Evolutionary conservation across 2,888 invertebrate genomes (phyloP).

Genomic region (Scelioninae gen. 2): DNA sequence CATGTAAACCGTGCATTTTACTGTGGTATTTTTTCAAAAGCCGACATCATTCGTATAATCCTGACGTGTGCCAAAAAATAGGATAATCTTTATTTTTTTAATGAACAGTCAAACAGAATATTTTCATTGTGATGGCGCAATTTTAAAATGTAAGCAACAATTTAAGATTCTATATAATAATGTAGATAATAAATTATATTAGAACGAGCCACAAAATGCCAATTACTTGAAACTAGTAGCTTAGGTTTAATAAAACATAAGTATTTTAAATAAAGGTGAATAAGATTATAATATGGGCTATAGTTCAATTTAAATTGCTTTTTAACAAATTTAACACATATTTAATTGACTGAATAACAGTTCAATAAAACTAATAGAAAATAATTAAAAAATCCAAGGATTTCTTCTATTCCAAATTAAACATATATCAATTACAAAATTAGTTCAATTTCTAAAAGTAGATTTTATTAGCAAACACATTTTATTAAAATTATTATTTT

Average conservation of each 20-base stretch:
- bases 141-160: slow-evolving; percentile 38
- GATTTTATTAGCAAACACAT: not conserved
- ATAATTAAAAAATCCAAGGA: slow-evolving; percentile 15
- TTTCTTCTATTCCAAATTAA: slow-evolving; percentile 12
- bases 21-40: slow-evolving; percentile 32
- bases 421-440: not conserved
- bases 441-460: not conserved
- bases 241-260: slow-evolving; percentile 66
- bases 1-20: no score
- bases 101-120: slow-evolving; percentile 23
- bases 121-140: slow-evolving; percentile 40
- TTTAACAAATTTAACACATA: slow-evolving; percentile 17
- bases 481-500: not conserved
- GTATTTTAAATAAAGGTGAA: slow-evolving; percentile 42
- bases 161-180: slow-evolving; percentile 29
- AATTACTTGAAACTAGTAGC: slow-evolving; percentile 73
- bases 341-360: slow-evolving; percentile 9
- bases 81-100: slow-evolving; percentile 44
- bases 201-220: slow-evolving; percentile 70
- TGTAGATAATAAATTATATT: slow-evolving; percentile 65
- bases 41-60: slow-evolving; percentile 18
- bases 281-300: not conserved
- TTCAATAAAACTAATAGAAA: slow-evolving; percentile 16
- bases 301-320: slow-evolving; percentile 20
- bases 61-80: slow-evolving; percentile 29